These are phyloP conservation scores for Hydroisotoma schaefferi DNA, from an alignment of 2,888 invertebrate genomes.

Conservation along the genomic window DNA sequence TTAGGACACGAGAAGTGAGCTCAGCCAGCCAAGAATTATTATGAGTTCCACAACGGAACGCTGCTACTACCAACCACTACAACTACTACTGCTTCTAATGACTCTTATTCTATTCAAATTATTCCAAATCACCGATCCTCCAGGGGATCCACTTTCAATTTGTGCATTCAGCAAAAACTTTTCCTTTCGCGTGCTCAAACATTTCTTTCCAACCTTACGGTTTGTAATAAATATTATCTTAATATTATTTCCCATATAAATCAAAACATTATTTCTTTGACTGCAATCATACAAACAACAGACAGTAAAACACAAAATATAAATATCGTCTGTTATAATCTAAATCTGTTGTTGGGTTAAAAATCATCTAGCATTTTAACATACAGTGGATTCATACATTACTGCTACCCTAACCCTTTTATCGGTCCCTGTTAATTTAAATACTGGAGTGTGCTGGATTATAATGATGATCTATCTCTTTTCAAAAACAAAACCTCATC, in stretches of 20 bases:
- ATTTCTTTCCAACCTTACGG: not conserved
- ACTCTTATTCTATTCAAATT: slow-evolving; percentile 45
- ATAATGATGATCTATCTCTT: no score
- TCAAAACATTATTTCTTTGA: slow-evolving; percentile 3
- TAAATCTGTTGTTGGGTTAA: no score
- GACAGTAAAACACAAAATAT: slow-evolving; percentile 2
- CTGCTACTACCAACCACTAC: no score
- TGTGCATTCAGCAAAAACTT: slow-evolving; percentile 6
- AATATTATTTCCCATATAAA: not conserved
- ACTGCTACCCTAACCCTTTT: no score
- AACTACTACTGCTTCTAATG: slow-evolving; percentile 40
- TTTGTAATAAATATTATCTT: not conserved
- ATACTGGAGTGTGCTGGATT: no score
- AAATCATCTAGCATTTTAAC: slow-evolving; percentile 1
- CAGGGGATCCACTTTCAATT: slow-evolving; percentile 15
- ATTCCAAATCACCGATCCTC: slow-evolving; percentile 43
- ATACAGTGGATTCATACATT: no score
- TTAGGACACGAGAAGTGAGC: slow-evolving; percentile 24
- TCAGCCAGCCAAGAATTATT: slow-evolving; percentile 39
- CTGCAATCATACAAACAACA: no score
- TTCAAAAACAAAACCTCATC: no score
- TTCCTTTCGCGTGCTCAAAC: not conserved
- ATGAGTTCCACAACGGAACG: no score
- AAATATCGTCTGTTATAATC: not conserved
- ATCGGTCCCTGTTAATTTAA: no score